phyloP scores from a whole-genome alignment of 1,140 invertebrate genomes.

The Protaetia brevitarsis region DNA sequence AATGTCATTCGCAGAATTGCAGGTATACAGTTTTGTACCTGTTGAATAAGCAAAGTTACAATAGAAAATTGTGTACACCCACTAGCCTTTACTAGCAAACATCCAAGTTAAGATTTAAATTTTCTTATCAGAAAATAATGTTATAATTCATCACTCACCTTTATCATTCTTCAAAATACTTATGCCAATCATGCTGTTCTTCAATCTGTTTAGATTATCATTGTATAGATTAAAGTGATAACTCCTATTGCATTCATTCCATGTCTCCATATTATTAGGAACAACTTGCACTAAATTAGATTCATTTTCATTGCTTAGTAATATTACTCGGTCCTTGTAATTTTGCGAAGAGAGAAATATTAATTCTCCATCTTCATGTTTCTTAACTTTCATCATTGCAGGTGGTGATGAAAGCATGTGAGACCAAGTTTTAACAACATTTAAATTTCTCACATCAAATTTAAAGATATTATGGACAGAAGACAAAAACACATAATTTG shows the following conservation, averaged over 20 bases:
- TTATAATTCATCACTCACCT: neutral
- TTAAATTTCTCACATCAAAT: neutral
- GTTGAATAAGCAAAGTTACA: neutral
- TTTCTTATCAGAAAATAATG: neutral
- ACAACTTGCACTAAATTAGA: neutral
- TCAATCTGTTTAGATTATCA: neutral
- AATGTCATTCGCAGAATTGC: slow-evolving; percentile 11
- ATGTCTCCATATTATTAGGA: neutral
- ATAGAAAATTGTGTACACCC: neutral
- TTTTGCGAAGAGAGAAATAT: slow-evolving; percentile 6
- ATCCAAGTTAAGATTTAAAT: neutral
- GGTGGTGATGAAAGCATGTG: slow-evolving; percentile 7
- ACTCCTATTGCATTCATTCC: neutral
- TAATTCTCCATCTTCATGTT: neutral
- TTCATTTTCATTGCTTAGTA: neutral
- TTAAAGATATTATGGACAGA: slow-evolving; percentile 16
- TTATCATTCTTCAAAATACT: neutral
- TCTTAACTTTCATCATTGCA: neutral
- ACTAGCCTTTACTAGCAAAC: too few relatives aligned
- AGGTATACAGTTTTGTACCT: neutral
- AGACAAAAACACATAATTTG: neutral
- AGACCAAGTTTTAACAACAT: slow-evolving; percentile 7
- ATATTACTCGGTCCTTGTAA: slow-evolving; percentile 11
- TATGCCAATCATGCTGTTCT: slow-evolving; percentile 1
- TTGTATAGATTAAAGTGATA: neutral